Evolutionary conservation across 1,140 invertebrate genomes (phyloP).

Genomic region (Diabrotica virgifera): DNA sequence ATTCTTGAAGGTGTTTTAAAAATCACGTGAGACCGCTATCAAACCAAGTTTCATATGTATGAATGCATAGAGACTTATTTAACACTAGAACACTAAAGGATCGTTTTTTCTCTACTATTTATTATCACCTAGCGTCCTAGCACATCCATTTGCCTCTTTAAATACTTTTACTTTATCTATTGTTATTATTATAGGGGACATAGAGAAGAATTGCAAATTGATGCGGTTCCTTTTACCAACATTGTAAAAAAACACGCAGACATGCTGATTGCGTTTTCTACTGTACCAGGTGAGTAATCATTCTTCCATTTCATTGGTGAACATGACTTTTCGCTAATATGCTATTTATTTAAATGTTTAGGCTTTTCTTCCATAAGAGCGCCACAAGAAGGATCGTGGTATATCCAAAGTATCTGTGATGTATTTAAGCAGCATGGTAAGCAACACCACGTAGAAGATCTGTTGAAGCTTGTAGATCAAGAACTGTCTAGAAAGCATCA

Average conservation of each 20-base stretch:
- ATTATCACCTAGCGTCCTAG: too few relatives aligned
- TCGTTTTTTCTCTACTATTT: too few relatives aligned
- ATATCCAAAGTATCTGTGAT: constrained; percentile 70
- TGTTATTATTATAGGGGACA: constrained; percentile 13
- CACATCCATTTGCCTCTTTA: too few relatives aligned
- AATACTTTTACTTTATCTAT: too few relatives aligned
- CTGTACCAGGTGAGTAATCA: constrained; percentile 30
- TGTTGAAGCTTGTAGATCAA: constrained; percentile 61
- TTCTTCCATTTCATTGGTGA: not conserved
- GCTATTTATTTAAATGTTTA: constrained; percentile 32
- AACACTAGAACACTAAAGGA: too few relatives aligned
- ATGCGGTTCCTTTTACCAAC: constrained; percentile 20
- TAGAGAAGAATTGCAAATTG: constrained; percentile 18
- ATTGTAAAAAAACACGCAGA: constrained; percentile 25
- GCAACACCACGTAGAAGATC: constrained; percentile 60
- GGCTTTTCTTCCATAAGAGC: constrained; percentile 66
- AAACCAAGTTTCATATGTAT: too few relatives aligned
- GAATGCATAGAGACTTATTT: too few relatives aligned
- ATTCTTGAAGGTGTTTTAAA: too few relatives aligned
- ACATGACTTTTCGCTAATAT: not conserved
- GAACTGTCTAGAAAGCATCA: constrained; percentile 41
- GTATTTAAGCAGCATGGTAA: constrained; percentile 66
- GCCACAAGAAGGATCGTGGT: constrained; percentile 63
- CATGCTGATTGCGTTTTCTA: constrained; percentile 33
- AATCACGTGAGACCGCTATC: too few relatives aligned